These are phyloP conservation scores for Oscheius sp. DNA, from an alignment of 2,888 invertebrate genomes.

Conservation along the genomic window DNA sequence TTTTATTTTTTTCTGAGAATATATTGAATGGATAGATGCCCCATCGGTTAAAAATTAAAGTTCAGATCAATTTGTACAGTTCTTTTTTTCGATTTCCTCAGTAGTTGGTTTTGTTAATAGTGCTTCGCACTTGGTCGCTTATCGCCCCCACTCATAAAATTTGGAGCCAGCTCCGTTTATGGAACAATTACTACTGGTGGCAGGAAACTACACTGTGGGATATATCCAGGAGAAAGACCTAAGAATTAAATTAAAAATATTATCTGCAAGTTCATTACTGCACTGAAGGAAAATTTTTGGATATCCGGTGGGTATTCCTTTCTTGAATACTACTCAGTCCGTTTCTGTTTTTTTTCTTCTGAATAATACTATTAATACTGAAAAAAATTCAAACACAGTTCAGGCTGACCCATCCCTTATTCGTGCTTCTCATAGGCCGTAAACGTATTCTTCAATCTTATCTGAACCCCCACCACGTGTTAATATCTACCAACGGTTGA, in stretches of 20 bases:
- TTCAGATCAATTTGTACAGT: no score
- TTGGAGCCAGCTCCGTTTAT: constrained; percentile 20
- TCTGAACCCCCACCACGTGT: constrained; percentile 7
- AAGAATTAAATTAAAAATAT: not conserved
- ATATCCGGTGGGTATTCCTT: not conserved
- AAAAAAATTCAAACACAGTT: no score
- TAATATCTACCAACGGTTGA: not conserved
- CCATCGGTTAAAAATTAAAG: no score
- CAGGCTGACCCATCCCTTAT: no score
- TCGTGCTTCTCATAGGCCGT: not conserved
- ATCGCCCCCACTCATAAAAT: constrained; percentile 26
- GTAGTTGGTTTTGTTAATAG: constrained; percentile 27
- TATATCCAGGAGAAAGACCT: not conserved
- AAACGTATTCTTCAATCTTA: not conserved
- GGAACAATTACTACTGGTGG: constrained; percentile 19
- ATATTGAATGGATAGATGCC: no score
- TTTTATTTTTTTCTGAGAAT: no score
- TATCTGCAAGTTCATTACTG: not conserved
- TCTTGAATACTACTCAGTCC: not conserved
- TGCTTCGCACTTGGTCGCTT: constrained; percentile 27
- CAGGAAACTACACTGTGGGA: not conserved
- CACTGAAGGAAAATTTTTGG: not conserved
- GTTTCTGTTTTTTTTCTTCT: no score
- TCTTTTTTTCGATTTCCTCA: not conserved
- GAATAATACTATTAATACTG: no score